Percentiles rank a stretch among this genome's conserved stretches.
Evolutionary conservation across 2,113 vertebrate species (phyloP).

Genomic region (Danionella cerebrum): DNA sequence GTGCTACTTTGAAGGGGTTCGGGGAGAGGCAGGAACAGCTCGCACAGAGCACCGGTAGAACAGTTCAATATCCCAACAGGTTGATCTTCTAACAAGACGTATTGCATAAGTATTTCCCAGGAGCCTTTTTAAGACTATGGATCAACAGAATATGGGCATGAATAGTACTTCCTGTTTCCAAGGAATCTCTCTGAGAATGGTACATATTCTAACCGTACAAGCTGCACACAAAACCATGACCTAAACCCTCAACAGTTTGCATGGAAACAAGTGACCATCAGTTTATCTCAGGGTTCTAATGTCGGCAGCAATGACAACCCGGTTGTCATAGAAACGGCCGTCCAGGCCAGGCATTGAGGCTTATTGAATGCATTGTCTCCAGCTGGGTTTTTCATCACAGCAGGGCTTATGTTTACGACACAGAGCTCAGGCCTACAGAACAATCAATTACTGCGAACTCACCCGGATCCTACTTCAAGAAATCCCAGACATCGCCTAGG

Average conservation of each 20-base stretch:
- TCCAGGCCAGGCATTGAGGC: background rate
- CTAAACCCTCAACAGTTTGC: background rate
- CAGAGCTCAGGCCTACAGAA: constrained; percentile 7
- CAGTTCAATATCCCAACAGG: background rate
- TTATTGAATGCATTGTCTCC: constrained; percentile 12
- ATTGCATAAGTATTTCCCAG: background rate
- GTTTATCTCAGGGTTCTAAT: constrained; percentile 3
- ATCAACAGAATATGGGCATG: background rate
- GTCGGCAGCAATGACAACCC: background rate
- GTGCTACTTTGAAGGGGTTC: background rate
- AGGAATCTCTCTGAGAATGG: background rate
- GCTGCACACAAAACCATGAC: background rate
- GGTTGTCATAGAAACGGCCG: constrained; percentile 12
- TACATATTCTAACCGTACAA: background rate
- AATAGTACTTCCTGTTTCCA: background rate
- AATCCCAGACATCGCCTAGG: background rate
- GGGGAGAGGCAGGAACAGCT: background rate
- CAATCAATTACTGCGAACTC: constrained; percentile 28
- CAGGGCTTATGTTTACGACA: constrained; percentile 25
- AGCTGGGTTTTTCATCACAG: constrained; percentile 19
- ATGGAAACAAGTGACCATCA: background rate
- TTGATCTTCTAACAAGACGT: background rate
- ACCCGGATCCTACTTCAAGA: background rate
- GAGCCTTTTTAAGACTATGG: background rate
- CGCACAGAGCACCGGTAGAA: background rate